Base-by-base conservation (phyloP, 2,113 vertebrate species). In the Seriola dumerili region DNA sequence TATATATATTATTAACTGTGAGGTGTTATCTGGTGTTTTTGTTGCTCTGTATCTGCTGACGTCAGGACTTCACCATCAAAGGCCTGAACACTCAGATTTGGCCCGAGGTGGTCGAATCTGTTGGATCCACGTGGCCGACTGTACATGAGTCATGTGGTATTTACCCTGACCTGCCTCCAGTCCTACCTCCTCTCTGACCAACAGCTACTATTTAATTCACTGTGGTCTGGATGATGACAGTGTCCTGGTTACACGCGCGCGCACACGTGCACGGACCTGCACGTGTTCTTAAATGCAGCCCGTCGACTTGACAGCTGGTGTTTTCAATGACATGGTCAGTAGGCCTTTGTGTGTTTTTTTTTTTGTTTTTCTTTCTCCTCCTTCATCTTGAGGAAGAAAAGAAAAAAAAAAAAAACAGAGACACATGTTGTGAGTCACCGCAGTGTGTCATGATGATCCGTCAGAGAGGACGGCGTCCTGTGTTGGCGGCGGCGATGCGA, bases 391-490 rank as follows among this genome's bases (percentile, higher is more conserved):
- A 80, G 65, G 72, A 87, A 89, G 75, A 91, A 86, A 38, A 29
- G 29, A 38, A 93, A 93, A 92, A 85, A 90, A 75, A 91, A 86
- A 38, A 42, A 93, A 93, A 92, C 90, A 91, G 74, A 76, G 80
- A 92, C 90, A 89, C 89, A 84, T 88, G 88, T 86, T 68, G 84
- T 94, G 89, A 93, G 83, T 94, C 91, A 93, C 62, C 23, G 9
- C 72, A 10, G 50, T 80, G 81, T 90, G 89, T 88, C 83, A 78
- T 57, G 36, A 55, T 65, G 55, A 71, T 84, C 70, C n/a, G 38
- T 83, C 85, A 75, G 52, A 61, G 77, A 54, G n/a, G 76, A 84
- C 25, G 25, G 50, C 3, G 68, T 77, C 65, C 76, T 82, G 68
- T 72, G 69, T 85, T 50, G 61, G 71, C 32, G 58, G 66, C 3